A percentile compares a stretch with the other conserved stretches of the same genome.
phyloP scores from a whole-genome alignment of 2,797 vertebrate species.

The Emydoidea blandingii region DNA sequence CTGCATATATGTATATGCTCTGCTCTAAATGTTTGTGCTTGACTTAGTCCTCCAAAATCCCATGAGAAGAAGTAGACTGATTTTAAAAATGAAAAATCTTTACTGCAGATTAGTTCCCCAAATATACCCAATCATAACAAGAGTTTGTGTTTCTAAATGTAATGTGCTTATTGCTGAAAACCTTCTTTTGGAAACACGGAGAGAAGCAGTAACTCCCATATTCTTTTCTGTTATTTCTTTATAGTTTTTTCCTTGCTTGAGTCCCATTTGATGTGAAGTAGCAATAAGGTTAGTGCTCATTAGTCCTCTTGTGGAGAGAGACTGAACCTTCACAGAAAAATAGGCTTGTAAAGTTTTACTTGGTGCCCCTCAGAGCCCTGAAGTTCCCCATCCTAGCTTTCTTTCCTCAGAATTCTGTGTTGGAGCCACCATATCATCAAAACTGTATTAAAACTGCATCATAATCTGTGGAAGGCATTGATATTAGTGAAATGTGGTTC shows the following conservation, averaged over 20 bases:
- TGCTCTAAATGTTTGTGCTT: background rate
- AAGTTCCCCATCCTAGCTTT: background rate
- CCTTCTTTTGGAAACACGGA: background rate
- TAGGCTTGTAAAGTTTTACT: accelerated
- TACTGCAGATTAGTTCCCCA: background rate
- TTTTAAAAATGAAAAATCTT: background rate
- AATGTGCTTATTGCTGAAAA: background rate
- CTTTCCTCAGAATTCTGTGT: background rate
- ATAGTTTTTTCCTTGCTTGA: background rate
- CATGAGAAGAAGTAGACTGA: accelerated
- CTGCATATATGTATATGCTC: too few species aligned
- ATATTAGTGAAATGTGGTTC: background rate
- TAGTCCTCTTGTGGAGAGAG: too few species aligned
- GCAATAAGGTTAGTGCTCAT: too few species aligned
- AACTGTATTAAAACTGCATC: accelerated
- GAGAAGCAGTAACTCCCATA: background rate
- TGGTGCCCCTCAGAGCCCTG: background rate
- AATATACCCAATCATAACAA: background rate
- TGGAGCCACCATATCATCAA: background rate
- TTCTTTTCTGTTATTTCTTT: background rate
- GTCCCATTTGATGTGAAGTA: background rate
- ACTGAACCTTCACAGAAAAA: too few species aligned
- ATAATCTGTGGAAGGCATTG: background rate
- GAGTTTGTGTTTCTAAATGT: background rate
- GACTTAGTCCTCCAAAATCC: background rate